Evolutionary conservation across 2,113 vertebrate species (phyloP).

Genomic region (Neogale vison): DNA sequence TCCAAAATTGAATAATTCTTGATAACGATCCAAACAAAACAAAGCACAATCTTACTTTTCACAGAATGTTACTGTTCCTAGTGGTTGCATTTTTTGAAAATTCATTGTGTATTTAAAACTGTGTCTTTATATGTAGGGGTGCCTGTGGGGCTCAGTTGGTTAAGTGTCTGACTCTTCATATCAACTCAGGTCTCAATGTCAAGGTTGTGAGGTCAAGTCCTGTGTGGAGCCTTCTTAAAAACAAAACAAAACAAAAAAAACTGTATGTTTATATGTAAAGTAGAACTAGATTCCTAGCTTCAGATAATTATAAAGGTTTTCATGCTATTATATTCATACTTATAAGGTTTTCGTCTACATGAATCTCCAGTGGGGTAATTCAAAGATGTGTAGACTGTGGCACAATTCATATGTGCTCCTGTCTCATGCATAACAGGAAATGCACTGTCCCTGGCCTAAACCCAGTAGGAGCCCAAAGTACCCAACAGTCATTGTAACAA

Average conservation of each 20-base stretch:
- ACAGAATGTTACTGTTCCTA: conserved; percentile 30
- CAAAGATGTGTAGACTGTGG: neutral
- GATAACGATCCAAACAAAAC: conserved; percentile 30
- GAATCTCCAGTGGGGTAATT: neutral
- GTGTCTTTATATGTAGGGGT: neutral
- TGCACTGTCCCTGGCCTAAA: neutral
- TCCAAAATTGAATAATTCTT: conserved; percentile 34
- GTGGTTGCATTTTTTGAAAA: conserved; percentile 33
- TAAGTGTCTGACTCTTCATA: neutral
- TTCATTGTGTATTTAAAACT: neutral
- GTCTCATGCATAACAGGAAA: neutral
- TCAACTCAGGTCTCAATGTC: neutral
- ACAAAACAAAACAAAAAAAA: neutral
- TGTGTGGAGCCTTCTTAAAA: neutral
- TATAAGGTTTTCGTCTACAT: neutral
- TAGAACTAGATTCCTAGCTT: neutral
- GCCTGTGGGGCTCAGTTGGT: neutral
- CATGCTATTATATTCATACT: neutral
- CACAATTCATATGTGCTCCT: neutral
- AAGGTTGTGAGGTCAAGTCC: neutral
- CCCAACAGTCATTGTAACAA: neutral
- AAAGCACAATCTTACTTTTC: neutral
- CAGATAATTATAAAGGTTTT: neutral
- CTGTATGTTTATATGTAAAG: conserved; percentile 5
- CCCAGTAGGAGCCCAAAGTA: neutral